Conservation (phyloP, 1,140 invertebrate genomes). For the Bombus waltoni region DNA sequence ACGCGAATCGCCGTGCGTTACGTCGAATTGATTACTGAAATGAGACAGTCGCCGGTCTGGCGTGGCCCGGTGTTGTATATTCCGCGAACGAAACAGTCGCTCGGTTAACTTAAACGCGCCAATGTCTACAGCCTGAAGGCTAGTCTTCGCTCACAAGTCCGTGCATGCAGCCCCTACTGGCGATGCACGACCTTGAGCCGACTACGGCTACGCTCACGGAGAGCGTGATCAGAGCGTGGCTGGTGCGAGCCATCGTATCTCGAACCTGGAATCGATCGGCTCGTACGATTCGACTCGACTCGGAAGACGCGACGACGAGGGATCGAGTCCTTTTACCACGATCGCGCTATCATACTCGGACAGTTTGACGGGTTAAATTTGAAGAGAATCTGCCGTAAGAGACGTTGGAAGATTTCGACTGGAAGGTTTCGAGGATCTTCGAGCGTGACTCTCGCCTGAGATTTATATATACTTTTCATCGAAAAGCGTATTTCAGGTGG, state of each 20-base stretch:
- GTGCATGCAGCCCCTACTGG: constrained; percentile 21
- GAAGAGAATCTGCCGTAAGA: too few species aligned
- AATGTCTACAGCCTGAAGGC: constrained; percentile 17
- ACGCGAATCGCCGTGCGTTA: not conserved
- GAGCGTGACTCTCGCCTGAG: too few species aligned
- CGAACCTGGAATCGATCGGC: constrained; percentile 9
- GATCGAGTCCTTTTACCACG: not conserved
- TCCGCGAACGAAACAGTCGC: not conserved
- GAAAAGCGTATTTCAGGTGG: too few species aligned
- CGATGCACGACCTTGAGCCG: constrained; percentile 34
- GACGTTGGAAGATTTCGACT: too few species aligned
- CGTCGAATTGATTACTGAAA: constrained; percentile 33
- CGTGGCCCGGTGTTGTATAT: too few species aligned
- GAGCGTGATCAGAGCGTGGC: not conserved
- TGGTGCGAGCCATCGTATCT: not conserved
- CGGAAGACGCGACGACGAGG: not conserved
- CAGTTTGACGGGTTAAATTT: not conserved
- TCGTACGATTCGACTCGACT: constrained; percentile 20
- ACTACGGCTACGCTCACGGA: not conserved
- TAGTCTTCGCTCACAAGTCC: constrained; percentile 34
- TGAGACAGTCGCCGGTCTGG: not conserved
- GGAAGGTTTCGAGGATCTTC: too few species aligned
- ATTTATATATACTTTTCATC: too few species aligned
- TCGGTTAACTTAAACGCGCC: constrained; percentile 14
- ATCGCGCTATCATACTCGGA: not conserved